A percentile compares a stretch with the other conserved stretches of the same genome.
phyloP scores from a whole-genome alignment of 2,888 invertebrate species.

The Dasypolia templi region DNA sequence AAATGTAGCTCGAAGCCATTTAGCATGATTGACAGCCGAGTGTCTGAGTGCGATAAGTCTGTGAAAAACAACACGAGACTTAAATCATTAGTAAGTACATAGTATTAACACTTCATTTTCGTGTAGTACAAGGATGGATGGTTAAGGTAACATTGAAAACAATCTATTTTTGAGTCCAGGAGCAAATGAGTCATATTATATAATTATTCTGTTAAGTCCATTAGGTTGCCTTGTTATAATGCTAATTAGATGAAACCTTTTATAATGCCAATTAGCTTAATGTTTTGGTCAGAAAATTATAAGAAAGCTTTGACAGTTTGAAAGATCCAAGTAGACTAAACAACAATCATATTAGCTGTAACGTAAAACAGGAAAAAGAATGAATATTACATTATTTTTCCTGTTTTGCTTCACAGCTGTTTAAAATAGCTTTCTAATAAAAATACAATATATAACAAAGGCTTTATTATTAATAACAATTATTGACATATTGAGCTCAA shows the following conservation, averaged over 20 bases:
- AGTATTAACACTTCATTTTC: constrained; percentile 43
- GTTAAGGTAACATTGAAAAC: constrained; percentile 14
- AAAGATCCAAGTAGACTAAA: not conserved
- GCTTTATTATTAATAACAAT: not conserved
- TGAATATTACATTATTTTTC: not conserved
- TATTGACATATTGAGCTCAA: not conserved
- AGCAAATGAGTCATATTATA: constrained; percentile 33
- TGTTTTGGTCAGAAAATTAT: constrained; percentile 6
- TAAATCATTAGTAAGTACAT: constrained; percentile 30
- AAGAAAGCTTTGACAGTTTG: constrained; percentile 8
- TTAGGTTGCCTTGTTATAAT: constrained; percentile 34
- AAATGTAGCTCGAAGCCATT: constrained; percentile 98
- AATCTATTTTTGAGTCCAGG: constrained; percentile 31
- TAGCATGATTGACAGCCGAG: constrained; percentile 96
- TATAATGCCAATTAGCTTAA: constrained; percentile 33
- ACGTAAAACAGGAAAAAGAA: too few relatives aligned
- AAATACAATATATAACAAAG: not conserved
- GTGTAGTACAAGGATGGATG: constrained; percentile 35
- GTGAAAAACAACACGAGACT: constrained; percentile 69
- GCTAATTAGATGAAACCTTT: constrained; percentile 57
- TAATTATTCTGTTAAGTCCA: constrained; percentile 43
- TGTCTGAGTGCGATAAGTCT: constrained; percentile 99
- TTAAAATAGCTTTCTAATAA: constrained; percentile 2
- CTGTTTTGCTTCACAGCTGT: constrained; percentile 1
- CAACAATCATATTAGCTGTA: not conserved